Base-by-base conservation (phyloP, 2,113 vertebrate genomes). In the Pogonocichla stellata region DNA sequence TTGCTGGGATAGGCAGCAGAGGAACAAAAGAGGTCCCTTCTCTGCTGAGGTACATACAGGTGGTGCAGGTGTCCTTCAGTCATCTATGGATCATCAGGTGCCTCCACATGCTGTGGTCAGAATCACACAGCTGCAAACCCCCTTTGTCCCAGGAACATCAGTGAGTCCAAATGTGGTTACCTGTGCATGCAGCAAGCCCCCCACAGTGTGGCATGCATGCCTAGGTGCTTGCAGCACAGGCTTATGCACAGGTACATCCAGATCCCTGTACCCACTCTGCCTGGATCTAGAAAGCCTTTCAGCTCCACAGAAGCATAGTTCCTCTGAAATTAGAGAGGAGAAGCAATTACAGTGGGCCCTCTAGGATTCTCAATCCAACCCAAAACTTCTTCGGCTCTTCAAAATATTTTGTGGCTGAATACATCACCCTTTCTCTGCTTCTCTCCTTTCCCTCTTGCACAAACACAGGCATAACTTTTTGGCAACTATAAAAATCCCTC, bases 241-340 rank as follows among this genome's bases (percentile, higher is more conserved):
- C 8, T 61, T 54, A 15, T 11, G 42, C 23, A 22, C 11, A 3
- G 19, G 12, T 22, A 14, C 0, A 0, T 40, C 57, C 69, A 42
- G n/a, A 64, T 86, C 62, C 78, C n/a, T 12, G 19, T 5, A 57
- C 12, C 10, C 22, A 23, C 14, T 31, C 31, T 42, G 1, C 8
- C 24, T 56, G 57, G 72, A 71, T 33, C 56, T 80, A 22, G 64
- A 83, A 70, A 86, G 28, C 10, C 34, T 62, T 66, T 86, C 10
- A 24, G 33, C n/a, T 82, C 73, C 23, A 38, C 6, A 8, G 36
- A 62, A 78, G 17, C 47, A 28, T 1, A 57, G 22, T 23, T 90
- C 28, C 47, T 47, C 26, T 67, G 60, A 58, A 92, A 88, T 33
- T 5, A 67, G 77, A 60, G 53, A 84, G 56, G 47, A 84, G 60